phyloP scores from a whole-genome alignment of 2,113 vertebrate species.

The Corythaixoides concolor region DNA sequence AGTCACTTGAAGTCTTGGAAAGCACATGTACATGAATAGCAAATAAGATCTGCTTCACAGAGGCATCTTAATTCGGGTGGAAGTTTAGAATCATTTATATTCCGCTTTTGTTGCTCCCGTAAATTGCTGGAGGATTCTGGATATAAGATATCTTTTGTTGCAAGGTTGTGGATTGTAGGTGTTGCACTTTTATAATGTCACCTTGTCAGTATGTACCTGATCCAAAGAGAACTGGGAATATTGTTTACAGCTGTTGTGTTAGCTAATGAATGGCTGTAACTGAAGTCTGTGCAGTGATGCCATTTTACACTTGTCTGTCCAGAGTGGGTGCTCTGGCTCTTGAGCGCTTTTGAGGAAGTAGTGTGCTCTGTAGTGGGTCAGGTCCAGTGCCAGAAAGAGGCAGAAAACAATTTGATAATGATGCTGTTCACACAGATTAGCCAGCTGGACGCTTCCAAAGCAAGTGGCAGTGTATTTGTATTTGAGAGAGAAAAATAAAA shows the following conservation, averaged over 20 bases:
- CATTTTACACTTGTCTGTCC: slow-evolving; percentile 4
- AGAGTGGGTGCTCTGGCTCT: neutral
- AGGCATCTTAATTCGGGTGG: neutral
- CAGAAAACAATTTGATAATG: slow-evolving; percentile 27
- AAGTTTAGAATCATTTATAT: neutral
- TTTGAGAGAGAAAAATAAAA: neutral
- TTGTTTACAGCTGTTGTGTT: neutral
- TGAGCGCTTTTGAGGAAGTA: neutral
- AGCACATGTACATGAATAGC: neutral
- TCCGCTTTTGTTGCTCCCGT: neutral
- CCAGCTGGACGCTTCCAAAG: slow-evolving; percentile 1
- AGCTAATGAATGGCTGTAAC: neutral
- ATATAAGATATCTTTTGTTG: neutral
- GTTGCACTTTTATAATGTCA: slow-evolving; percentile 1
- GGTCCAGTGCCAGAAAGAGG: neutral
- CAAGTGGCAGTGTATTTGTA: neutral
- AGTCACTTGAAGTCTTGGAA: neutral
- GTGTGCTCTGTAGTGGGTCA: rapidly evolving
- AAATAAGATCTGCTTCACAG: neutral
- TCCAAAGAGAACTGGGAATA: neutral
- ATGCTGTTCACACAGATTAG: neutral
- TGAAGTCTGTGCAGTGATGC: slow-evolving; percentile 5
- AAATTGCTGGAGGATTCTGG: neutral
- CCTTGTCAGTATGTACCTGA: neutral
- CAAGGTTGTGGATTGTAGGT: neutral